A percentile compares a stretch with the other conserved stretches of the same genome.
These are phyloP conservation scores for Xyrauchen texanus DNA, from an alignment of 2,113 vertebrate species.

Conservation along the genomic window DNA sequence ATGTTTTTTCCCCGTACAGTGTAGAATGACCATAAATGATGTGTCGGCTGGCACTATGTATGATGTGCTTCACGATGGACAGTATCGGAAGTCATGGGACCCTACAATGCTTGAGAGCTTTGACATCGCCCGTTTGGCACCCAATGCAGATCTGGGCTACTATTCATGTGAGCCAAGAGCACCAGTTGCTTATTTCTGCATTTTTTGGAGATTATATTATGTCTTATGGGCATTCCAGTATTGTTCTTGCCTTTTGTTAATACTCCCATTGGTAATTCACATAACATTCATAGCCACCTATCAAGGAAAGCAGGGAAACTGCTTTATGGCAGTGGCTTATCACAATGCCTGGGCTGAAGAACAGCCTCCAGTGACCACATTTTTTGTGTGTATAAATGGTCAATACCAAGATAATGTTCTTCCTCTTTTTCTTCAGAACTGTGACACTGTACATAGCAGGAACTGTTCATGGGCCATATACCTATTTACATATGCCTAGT, in stretches of 20 bases:
- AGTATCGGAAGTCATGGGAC: slow-evolving; percentile 73
- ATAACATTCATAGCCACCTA: not conserved
- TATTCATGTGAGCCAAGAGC: slow-evolving; percentile 69
- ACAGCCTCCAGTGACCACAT: slow-evolving; percentile 5
- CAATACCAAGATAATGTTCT: slow-evolving; percentile 46
- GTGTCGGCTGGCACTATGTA: slow-evolving; percentile 73
- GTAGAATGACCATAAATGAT: slow-evolving; percentile 68
- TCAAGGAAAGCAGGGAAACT: not conserved
- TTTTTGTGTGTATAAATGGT: slow-evolving; percentile 56
- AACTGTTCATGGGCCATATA: not conserved
- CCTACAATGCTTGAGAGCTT: slow-evolving; percentile 66
- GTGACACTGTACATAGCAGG: not conserved
- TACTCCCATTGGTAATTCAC: not conserved
- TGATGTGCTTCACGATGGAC: slow-evolving; percentile 72
- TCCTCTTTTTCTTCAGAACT: not conserved
- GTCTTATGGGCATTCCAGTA: not conserved
- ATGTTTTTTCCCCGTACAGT: slow-evolving; percentile 56
- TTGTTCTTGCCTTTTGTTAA: not conserved
- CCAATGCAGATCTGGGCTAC: slow-evolving; percentile 75
- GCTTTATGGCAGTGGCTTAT: not conserved
- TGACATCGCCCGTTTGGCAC: slow-evolving; percentile 72
- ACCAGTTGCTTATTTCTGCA: not conserved
- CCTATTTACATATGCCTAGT: too few species aligned
- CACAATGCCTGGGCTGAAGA: not conserved
- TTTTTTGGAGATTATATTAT: too few species aligned